phyloP scores from a whole-genome alignment of 2,888 invertebrate species.

The Brachycybe producta region DNA sequence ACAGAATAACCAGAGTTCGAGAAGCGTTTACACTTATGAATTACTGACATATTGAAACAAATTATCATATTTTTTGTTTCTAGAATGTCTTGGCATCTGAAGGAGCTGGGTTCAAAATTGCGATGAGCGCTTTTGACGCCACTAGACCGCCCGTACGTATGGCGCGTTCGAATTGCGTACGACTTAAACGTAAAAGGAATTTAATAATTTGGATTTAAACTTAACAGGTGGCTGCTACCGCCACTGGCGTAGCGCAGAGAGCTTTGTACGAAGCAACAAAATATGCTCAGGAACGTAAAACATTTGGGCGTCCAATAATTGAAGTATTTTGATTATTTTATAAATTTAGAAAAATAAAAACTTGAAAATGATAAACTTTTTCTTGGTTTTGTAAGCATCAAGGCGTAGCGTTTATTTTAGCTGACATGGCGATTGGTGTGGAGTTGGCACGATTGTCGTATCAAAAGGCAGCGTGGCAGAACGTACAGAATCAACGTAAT shows the following conservation, averaged over 20 bases:
- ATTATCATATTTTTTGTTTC: slow-evolving; percentile 18
- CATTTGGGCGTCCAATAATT: slow-evolving; percentile 62
- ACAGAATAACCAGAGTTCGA: too few relatives aligned
- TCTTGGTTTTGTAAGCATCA: slow-evolving; percentile 33
- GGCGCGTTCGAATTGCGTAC: neutral
- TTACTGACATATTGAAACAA: neutral
- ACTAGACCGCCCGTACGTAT: slow-evolving; percentile 63
- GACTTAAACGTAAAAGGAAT: too few relatives aligned
- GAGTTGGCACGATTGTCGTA: slow-evolving; percentile 35
- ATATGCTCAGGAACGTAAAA: slow-evolving; percentile 81
- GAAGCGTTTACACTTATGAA: neutral
- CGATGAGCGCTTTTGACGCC: slow-evolving; percentile 91
- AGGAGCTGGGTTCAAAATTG: slow-evolving; percentile 91
- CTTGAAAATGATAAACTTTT: neutral
- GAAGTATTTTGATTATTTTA: slow-evolving; percentile 29
- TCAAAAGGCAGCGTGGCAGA: slow-evolving; percentile 36
- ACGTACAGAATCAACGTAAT: slow-evolving; percentile 35
- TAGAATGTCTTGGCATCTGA: slow-evolving; percentile 72
- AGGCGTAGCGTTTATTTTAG: slow-evolving; percentile 39
- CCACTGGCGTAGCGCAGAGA: slow-evolving; percentile 78
- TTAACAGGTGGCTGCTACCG: slow-evolving; percentile 80
- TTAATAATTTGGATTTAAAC: too few relatives aligned
- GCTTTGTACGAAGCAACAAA: slow-evolving; percentile 85
- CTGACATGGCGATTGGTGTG: slow-evolving; percentile 37
- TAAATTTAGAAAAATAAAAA: neutral